phyloP scores from a whole-genome alignment of 2,113 vertebrate genomes.

The Solea solea region DNA sequence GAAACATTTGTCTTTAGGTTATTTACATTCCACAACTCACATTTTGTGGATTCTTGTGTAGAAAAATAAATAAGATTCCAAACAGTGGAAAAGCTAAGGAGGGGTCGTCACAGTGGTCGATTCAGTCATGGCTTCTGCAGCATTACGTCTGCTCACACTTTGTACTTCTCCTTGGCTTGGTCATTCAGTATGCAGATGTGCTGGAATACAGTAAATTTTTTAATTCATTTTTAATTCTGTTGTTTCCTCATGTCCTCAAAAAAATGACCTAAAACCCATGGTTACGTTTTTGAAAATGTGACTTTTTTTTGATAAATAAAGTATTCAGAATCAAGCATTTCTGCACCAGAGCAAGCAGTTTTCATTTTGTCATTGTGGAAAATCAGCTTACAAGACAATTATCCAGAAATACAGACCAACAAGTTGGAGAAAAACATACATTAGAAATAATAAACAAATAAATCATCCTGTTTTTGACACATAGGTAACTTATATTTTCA shows the following conservation, averaged over 20 bases:
- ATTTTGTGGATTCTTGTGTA: constrained; percentile 52
- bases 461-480: too few relatives aligned
- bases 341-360: neutral
- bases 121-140: constrained; percentile 31
- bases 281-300: neutral
- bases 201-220: constrained; percentile 56
- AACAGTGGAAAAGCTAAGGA: constrained; percentile 54
- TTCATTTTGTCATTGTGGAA: neutral
- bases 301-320: neutral
- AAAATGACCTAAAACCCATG: neutral
- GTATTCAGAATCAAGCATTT: neutral
- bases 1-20: constrained; percentile 34
- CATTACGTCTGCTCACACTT: constrained; percentile 63
- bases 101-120: constrained; percentile 77
- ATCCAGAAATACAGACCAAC: too few relatives aligned
- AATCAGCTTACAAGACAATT: too few relatives aligned
- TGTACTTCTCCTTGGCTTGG: constrained; percentile 83
- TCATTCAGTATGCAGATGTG: constrained; percentile 84
- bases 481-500: too few relatives aligned
- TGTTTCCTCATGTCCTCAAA: neutral
- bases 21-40: constrained; percentile 56
- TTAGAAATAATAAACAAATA: too few relatives aligned
- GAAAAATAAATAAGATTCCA: constrained; percentile 66
- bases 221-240: too few relatives aligned
- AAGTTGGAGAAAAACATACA: too few relatives aligned